Evolutionary conservation across 2,888 invertebrate genomes (phyloP), one percentile per base, ranked within the genome.

Genomic region (Nomada fabriciana): DNA sequence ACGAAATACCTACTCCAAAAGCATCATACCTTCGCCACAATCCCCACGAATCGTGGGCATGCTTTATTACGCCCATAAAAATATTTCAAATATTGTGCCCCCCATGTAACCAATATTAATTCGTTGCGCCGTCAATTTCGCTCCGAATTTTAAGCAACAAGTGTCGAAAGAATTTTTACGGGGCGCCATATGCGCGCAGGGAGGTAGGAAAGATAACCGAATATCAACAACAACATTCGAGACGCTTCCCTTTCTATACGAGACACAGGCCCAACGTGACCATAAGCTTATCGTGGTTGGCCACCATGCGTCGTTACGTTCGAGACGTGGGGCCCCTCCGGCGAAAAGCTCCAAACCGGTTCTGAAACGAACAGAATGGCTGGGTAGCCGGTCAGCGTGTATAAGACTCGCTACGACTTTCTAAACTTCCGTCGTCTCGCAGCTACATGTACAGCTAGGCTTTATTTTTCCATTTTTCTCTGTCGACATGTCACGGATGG

Each of bases 261-360:
- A 53, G 53, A 72, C 72, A 64, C 53, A 64, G 84, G 60, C 74
- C 70, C 82, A 73, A 65, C 67, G 76, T 82, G 86, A 76, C 77
- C 74, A 82, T 75, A 83, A 72, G 77, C 80, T 88, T 86, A 85
- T 79, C 83, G 85, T 85, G 83, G 77, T 68, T 87, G 80, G 71
- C 76, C 87, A 88, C 82, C 85, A 87, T 79, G 88, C 88, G 87
- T 88, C 82, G 88, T 88, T 88, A 88, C 88, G 86, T 88, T 85
- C 85, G 84, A 88, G 87, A 84, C 77, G 78, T 74, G 82, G 81
- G 83, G 80, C 75, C 87, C 88, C 85, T 86, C 76, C 76, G 79
- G 89, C 89, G 80, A 80, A 79, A 83, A 88, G 72, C 84, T 73
- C 74, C 55, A 73, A 88, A 88, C 87, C 88, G 87, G 88, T 86